phyloP scores from a whole-genome alignment of 2,888 invertebrate species.

The Syritta pipiens region DNA sequence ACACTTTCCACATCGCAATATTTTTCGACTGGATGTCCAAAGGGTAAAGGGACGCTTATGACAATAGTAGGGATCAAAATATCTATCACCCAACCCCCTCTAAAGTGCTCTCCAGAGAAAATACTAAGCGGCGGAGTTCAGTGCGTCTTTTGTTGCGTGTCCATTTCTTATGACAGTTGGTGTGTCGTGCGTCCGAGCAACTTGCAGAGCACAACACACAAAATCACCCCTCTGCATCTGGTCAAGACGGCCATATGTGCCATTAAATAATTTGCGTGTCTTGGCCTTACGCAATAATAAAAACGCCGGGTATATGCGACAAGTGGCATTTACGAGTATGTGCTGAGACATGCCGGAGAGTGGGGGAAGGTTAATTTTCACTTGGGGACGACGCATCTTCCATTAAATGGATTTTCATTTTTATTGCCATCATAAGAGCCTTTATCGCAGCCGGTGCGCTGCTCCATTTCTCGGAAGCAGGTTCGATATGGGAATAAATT shows the following conservation, averaged over 20 bases:
- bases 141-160: constrained; percentile 40
- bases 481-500: constrained; percentile 65
- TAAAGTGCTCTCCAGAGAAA: constrained; percentile 40
- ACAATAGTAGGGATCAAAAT: constrained; percentile 47
- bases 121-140: constrained; percentile 5
- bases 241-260: constrained; percentile 34
- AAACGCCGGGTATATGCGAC: constrained; percentile 62
- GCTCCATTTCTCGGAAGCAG: constrained; percentile 26
- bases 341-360: neutral
- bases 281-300: constrained; percentile 66
- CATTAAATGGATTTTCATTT: constrained; percentile 68
- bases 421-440: constrained; percentile 65
- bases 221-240: neutral
- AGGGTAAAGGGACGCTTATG: constrained; percentile 29
- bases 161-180: constrained; percentile 28
- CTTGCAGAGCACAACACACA: constrained; percentile 7
- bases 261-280: constrained; percentile 60
- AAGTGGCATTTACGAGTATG: constrained; percentile 57
- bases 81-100: constrained; percentile 12
- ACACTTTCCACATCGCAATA: constrained; percentile 55
- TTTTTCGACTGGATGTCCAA: constrained; percentile 23
- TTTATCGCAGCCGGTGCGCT: constrained; percentile 65
- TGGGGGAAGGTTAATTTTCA: constrained; percentile 53
- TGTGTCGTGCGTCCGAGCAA: constrained; percentile 35
- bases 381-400: constrained; percentile 57